Conservation (phyloP, 2,888 invertebrate genomes). For the Isotomurus palustris region DNA sequence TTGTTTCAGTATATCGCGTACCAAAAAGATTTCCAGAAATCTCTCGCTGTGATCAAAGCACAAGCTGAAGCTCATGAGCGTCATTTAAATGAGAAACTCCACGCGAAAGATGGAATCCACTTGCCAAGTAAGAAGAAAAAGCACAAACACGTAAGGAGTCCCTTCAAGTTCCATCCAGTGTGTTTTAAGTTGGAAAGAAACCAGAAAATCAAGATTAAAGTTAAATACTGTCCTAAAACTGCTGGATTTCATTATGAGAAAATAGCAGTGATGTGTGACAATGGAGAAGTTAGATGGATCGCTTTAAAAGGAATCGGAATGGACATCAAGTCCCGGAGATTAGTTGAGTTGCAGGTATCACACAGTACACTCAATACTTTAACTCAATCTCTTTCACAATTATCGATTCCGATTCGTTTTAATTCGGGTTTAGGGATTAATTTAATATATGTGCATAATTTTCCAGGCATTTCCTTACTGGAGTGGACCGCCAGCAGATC, state of each 20-base stretch:
- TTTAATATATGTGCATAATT: neutral
- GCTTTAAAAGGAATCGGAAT: slow-evolving; percentile 33
- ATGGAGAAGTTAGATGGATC: slow-evolving; percentile 39
- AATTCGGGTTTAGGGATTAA: neutral
- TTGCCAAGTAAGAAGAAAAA: slow-evolving; percentile 2
- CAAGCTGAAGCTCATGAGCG: too few species aligned
- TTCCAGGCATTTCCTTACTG: slow-evolving; percentile 14
- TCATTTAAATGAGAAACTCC: too few species aligned
- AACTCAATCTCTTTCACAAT: too few species aligned
- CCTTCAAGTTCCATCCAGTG: slow-evolving; percentile 27
- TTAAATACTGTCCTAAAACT: slow-evolving; percentile 21
- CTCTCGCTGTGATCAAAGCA: too few species aligned
- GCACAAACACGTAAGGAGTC: slow-evolving; percentile 11
- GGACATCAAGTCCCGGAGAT: slow-evolving; percentile 13
- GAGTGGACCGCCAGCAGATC: slow-evolving; percentile 33
- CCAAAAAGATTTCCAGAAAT: too few species aligned
- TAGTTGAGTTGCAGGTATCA: slow-evolving; percentile 18
- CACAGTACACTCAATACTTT: slow-evolving; percentile 1
- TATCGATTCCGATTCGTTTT: too few species aligned
- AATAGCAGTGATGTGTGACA: slow-evolving; percentile 39
- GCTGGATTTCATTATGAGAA: slow-evolving; percentile 28
- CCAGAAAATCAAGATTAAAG: slow-evolving; percentile 28
- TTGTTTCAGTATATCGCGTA: neutral
- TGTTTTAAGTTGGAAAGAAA: slow-evolving; percentile 30
- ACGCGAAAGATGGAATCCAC: neutral